These are phyloP conservation scores for Etheostoma perlongum DNA, from an alignment of 2,797 vertebrate species.

Conservation along the genomic window DNA sequence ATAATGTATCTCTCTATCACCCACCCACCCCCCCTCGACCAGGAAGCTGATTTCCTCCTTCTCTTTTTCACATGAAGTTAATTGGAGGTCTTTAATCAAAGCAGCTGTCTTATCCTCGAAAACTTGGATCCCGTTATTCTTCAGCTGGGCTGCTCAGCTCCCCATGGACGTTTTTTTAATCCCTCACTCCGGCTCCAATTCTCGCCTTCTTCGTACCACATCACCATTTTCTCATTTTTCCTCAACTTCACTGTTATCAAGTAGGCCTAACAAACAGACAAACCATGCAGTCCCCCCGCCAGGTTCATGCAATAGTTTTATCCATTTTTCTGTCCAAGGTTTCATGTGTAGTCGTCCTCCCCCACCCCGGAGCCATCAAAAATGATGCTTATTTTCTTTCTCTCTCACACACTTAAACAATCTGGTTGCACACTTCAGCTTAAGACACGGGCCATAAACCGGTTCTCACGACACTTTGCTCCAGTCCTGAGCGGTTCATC, in stretches of 20 bases:
- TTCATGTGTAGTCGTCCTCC: constrained; percentile 72
- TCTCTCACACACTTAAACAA: constrained; percentile 44
- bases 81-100: constrained; percentile 76
- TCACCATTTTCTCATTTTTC: constrained; percentile 75
- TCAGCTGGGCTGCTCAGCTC: constrained; percentile 66
- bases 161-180: constrained; percentile 61
- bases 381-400: constrained; percentile 30
- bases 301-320: constrained; percentile 80
- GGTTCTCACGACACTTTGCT: constrained; percentile 82
- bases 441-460: constrained; percentile 79
- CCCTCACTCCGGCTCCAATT: constrained; percentile 70
- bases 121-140: constrained; percentile 75
- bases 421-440: constrained; percentile 76
- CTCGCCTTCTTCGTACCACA: constrained; percentile 81
- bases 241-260: constrained; percentile 78
- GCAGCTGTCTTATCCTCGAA: constrained; percentile 69
- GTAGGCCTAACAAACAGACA: constrained; percentile 58
- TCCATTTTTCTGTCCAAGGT: constrained; percentile 78
- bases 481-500: constrained; percentile 80
- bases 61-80: constrained; percentile 81
- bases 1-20: constrained; percentile 77
- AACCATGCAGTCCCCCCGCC: constrained; percentile 62
- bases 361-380: constrained; percentile 78
- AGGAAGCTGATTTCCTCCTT: constrained; percentile 86
- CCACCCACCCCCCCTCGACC: constrained; percentile 66